Evolutionary conservation across 2,113 vertebrate genomes (phyloP), one percentile per base, ranked within the genome.

Genomic region (Hemicordylus capensis): DNA sequence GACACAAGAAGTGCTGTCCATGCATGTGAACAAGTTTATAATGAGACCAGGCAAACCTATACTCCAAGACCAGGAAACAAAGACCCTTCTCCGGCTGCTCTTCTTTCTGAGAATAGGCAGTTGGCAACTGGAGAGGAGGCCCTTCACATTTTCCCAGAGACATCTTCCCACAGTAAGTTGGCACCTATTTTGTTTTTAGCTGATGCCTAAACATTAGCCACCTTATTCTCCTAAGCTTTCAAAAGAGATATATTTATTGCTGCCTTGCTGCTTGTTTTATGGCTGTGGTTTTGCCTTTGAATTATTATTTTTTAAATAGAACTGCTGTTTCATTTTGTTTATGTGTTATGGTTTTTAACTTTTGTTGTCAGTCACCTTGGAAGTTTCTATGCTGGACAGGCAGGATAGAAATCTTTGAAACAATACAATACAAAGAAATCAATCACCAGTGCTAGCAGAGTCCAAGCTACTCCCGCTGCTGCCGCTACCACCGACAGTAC

Each of bases 401-500:
- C 3, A 31, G 63, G 31, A 34, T n/a, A 14, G 12, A 66, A 11
- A 14, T 31, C 12, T 31, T 66, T n/a, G 9, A 64, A 0, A 54
- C 51, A 10, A 8, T 70, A 58, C 34, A 31, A 31, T 39, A 44
- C 22, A 77, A 58, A 39, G 5, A 11, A 26, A 22, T 84, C 66
- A 98, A 22, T 84, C 66, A 98, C 98, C 98, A 83, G 96, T 91
- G 81, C 88, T 94, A 64, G 96, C 95, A 89, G 76, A 80, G 67
- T 98, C 98, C 3, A 97, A 96, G 95, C 96, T 98, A 94, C 97
- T 97, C 93, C 96, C 93, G 78, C 90, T 97, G 96, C 96, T 96
- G 92, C 93, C 94, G 54, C 94, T 88, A 11, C 95, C 95, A 51
- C 70, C 61, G 17, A 74, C 42, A 14, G 54, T 5, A 10, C 54